These are phyloP conservation scores for Meloidogyne chitwoodi DNA, from an alignment of 1,140 invertebrate species.

Conservation along the genomic window DNA sequence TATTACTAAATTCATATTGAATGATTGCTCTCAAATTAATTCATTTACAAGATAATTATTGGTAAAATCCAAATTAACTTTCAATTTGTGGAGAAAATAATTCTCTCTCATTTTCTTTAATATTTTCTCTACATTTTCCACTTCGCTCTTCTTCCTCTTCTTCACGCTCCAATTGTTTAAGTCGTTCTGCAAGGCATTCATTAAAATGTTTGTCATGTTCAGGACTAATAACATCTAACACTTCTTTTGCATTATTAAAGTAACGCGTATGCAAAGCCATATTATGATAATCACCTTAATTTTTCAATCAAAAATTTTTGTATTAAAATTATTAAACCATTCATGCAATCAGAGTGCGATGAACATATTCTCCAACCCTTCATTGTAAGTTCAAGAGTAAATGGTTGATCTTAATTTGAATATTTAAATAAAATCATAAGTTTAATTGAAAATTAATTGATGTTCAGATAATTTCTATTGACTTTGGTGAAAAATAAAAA, in stretches of 20 bases:
- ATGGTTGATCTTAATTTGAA: slow-evolving; percentile 42
- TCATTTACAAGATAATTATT: too few relatives aligned
- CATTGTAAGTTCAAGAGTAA: slow-evolving; percentile 57
- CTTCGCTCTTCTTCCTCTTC: slow-evolving; percentile 28
- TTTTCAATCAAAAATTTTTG: slow-evolving; percentile 9
- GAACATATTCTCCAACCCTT: slow-evolving; percentile 58
- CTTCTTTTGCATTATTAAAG: slow-evolving; percentile 48
- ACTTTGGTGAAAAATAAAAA: too few relatives aligned
- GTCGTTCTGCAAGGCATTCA: slow-evolving; percentile 43
- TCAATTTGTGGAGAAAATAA: neutral
- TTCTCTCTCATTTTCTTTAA: neutral
- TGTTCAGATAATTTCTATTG: too few relatives aligned
- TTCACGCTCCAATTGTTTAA: slow-evolving; percentile 34
- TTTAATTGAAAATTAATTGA: neutral
- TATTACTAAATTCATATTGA: neutral
- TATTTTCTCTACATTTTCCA: neutral
- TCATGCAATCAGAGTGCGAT: slow-evolving; percentile 53
- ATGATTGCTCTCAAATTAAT: neutral
- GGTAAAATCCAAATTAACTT: neutral
- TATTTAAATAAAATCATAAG: neutral
- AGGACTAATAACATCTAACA: slow-evolving; percentile 35
- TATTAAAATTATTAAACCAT: slow-evolving; percentile 38
- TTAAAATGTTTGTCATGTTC: slow-evolving; percentile 45
- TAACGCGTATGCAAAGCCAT: slow-evolving; percentile 54
- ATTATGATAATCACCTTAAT: slow-evolving; percentile 32